Evolutionary conservation across 2,888 invertebrate species (phyloP), one percentile per base, ranked within the genome.

Genomic region (Leucoma salicis): DNA sequence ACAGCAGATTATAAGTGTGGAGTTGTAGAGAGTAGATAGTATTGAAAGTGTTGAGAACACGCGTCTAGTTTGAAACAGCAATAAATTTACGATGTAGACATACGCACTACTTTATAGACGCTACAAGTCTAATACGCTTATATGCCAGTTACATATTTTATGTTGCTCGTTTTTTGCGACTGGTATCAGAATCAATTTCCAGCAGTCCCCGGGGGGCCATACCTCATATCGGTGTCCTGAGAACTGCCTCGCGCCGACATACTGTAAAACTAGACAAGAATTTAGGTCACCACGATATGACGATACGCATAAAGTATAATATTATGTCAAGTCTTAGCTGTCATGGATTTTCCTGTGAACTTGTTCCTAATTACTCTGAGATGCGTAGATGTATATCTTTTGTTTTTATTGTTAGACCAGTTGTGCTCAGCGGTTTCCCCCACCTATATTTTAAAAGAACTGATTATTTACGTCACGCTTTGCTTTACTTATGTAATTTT

Each of bases 171-270:
- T 71, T 72, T 70, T 66, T 61, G 50, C 52, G 53, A 49, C 46
- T 51, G 50, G 51, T 52, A 57, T 66, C 49, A 52, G 62, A 76
- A 73, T 76, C 74, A 76, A 77, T 77, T 75, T 63, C 60, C 63
- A 43, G 38, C 38, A 28, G 48, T 63, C 72, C 68, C 74, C 39
- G 29, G 61, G 58, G 70, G 47, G 61, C 66, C 53, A 70, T 75
- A 63, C 53, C 63, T 78, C 74, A 74, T 70, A 70, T 63, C 58
- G 57, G 54, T 59, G 67, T 62, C 67, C 61, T 60, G 59, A 61
- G 66, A 60, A 43, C 42, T 40, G 36, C 40, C 49, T 57, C 61
- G 49, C 49, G 48, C 54, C 57, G 51, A 57, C 61, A 65, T 42
- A 49, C 35, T 46, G 38, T 54, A 52, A 53, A 49, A 47, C 49